These are phyloP conservation scores for Liolophura sinensis DNA, from an alignment of 1,140 invertebrate species.

Conservation along the genomic window DNA sequence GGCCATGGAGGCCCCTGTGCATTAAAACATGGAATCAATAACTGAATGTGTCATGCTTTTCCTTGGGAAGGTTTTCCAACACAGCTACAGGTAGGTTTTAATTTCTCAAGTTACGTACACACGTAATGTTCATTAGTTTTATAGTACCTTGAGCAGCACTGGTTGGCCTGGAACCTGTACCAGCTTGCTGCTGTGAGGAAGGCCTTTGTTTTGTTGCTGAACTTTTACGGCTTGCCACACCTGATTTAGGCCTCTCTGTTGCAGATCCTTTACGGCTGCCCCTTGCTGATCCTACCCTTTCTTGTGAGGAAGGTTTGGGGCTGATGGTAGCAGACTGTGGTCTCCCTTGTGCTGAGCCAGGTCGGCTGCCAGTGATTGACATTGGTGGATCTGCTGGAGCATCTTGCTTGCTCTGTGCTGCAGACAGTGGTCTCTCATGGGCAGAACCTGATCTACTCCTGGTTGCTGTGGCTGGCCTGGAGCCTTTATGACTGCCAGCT, in stretches of 20 bases:
- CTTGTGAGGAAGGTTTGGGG: not conserved
- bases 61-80: too few species aligned
- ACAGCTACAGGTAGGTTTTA: not conserved
- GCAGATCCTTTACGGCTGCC: not conserved
- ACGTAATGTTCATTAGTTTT: constrained; percentile 1
- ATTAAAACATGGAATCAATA: too few species aligned
- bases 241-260: constrained; percentile 3
- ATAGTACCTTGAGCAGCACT: constrained; percentile 14
- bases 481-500: constrained; percentile 3
- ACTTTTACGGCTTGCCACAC: constrained; percentile 1
- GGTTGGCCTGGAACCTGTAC: constrained; percentile 23
- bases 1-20: too few species aligned
- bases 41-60: too few species aligned
- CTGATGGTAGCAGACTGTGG: constrained; percentile 16
- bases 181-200: constrained; percentile 3
- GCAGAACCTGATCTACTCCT: constrained; percentile 9
- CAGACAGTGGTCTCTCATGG: constrained; percentile 19
- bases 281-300: not conserved
- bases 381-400: not conserved
- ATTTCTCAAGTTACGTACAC: not conserved
- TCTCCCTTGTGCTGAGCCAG: constrained; percentile 8
- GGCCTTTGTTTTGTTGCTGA: not conserved
- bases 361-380: constrained; percentile 2
- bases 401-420: not conserved
- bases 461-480: not conserved